Evolutionary conservation across 37 sponge, comb jelly and placozoan species (phyloP).

Genomic region (Eunapius fragilis): DNA sequence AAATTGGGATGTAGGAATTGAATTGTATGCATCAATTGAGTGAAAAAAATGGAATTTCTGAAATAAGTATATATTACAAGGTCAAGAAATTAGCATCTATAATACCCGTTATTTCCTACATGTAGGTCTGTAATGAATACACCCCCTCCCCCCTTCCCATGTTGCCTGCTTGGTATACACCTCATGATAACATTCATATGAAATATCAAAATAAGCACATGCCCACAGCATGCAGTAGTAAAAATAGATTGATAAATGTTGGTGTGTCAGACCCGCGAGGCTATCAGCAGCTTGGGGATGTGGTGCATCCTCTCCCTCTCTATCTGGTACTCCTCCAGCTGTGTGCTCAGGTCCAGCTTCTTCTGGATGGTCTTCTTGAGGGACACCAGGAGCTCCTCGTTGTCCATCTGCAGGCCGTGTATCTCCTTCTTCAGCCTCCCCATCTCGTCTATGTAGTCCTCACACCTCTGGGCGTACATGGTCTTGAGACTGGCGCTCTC

Average conservation of each 20-base stretch:
- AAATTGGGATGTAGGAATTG: too few species aligned
- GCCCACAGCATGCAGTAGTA: too few species aligned
- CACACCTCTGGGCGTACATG: slow-evolving; percentile 57
- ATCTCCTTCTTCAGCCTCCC: slow-evolving; percentile 25
- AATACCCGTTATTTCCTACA: too few species aligned
- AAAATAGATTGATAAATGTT: not conserved
- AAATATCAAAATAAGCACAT: too few species aligned
- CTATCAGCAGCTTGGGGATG: slow-evolving; percentile 50
- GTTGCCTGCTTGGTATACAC: too few species aligned
- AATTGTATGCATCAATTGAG: too few species aligned
- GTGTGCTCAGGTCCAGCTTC: slow-evolving; percentile 67
- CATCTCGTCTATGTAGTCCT: slow-evolving; percentile 69
- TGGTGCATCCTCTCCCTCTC: slow-evolving; percentile 56
- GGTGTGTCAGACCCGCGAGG: slow-evolving; percentile 51
- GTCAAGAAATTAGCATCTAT: too few species aligned
- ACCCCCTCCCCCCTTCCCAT: too few species aligned
- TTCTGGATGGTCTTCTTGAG: slow-evolving; percentile 73
- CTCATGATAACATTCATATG: too few species aligned
- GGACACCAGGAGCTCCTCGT: slow-evolving; percentile 51
- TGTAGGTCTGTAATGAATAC: too few species aligned
- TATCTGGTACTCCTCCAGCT: slow-evolving; percentile 80
- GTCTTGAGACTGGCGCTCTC: slow-evolving; percentile 53
- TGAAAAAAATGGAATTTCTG: too few species aligned
- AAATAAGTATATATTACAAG: too few species aligned
- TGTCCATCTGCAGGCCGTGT: slow-evolving; percentile 27